Evolutionary conservation across 2,797 vertebrate species (phyloP).

Genomic region (Danio jaintianensis): DNA sequence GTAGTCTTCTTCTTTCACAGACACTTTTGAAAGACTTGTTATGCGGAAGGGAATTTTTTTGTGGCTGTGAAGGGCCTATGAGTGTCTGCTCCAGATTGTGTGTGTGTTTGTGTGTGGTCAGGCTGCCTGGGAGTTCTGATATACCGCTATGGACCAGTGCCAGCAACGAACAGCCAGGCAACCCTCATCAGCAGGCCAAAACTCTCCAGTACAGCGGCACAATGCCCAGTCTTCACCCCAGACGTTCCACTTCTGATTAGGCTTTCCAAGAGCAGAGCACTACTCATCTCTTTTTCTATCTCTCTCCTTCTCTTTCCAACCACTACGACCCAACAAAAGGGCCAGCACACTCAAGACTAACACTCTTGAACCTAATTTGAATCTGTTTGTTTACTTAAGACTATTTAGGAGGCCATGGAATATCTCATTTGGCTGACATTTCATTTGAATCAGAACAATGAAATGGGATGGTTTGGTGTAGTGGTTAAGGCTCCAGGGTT

Average conservation of each 20-base stretch:
- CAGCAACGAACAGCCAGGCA: constrained; percentile 61
- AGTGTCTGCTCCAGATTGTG: constrained; percentile 35
- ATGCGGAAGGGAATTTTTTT: constrained; percentile 39
- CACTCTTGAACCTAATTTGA: constrained; percentile 38
- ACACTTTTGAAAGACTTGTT: constrained; percentile 37
- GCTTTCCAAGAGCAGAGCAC: constrained; percentile 37
- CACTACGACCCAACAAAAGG: background rate
- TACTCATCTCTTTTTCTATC: constrained; percentile 36
- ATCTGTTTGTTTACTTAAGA: constrained; percentile 29
- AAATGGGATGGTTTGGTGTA: background rate
- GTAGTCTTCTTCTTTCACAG: constrained; percentile 16
- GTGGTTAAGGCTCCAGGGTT: background rate
- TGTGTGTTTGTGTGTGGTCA: constrained; percentile 47
- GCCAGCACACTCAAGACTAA: constrained; percentile 17
- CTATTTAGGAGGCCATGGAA: constrained; percentile 22
- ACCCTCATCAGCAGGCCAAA: constrained; percentile 53
- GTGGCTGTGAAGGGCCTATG: constrained; percentile 16
- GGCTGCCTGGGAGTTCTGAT: constrained; percentile 46
- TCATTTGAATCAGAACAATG: background rate
- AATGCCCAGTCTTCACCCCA: constrained; percentile 41
- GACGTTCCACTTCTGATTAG: constrained; percentile 43
- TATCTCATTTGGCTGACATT: constrained; percentile 14
- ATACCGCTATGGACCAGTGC: constrained; percentile 43
- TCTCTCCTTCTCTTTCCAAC: constrained; percentile 25
- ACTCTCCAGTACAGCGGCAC: constrained; percentile 43